Evolutionary conservation across 2,888 invertebrate species (phyloP), one percentile per base, ranked within the genome.

Genomic region (Osmoderma eremita): DNA sequence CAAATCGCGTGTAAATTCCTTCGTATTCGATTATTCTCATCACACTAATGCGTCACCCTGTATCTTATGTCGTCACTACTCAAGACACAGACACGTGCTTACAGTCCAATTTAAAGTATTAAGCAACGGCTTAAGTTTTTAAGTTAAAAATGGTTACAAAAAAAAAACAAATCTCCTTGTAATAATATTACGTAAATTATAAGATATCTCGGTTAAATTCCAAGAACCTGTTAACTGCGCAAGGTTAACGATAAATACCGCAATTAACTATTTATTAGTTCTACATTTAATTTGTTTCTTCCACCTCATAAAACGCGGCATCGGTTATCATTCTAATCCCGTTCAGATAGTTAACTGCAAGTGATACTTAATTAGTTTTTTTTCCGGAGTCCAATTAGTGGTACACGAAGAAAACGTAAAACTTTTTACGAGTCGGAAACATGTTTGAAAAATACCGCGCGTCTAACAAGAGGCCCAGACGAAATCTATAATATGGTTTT

Each of bases 321-420:
- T 30, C 13, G 15, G 42, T 42, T 51, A 45, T 17, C 45, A 48
- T 48, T n/a, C 17, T 30, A 17, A 42, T 45, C 30, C 45, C 17
- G 17, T 10, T 36, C 17, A n/a, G n/a, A 48, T 15, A 61, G 30
- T 45, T 36, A 30, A 61, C 30, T 36, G 22, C 58, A 61, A 45
- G 45, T 17, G 12, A 61, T 30, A 61, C 17, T 61, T 61, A 61
- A 61, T 61, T 61, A 45, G 30, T 42, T 58, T 61, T 61, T 48
- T 20, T 48, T 48, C 1, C 17, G 5, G 58, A 15, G 13, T 30
- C 58, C 58, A 61, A 61, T 61, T 61, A 61, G 45, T 61, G 58
- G 17, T 48, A 30, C 45, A 45, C 45, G 58, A 22, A 45, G n/a
- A 22, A 45, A 61, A 48, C 58, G 58, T 61, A 30, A 61, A 53